phyloP scores from a whole-genome alignment of 2,113 vertebrate genomes.

The Pelodiscus sinensis region DNA sequence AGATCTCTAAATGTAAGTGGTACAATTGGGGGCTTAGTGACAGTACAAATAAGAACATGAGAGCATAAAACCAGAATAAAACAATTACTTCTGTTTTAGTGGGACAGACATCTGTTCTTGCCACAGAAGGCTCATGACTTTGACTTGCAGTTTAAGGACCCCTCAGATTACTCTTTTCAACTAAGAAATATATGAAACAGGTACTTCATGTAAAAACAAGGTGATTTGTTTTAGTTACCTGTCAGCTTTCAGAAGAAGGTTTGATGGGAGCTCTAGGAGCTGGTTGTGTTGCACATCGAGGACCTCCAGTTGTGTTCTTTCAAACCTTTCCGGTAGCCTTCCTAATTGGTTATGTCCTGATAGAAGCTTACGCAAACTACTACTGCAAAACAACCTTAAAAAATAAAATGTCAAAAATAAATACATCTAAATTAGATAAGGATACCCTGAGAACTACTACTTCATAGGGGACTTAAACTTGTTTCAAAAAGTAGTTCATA shows the following conservation, averaged over 20 bases:
- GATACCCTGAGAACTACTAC: neutral
- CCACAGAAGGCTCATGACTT: slow-evolving; percentile 28
- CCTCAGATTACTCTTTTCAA: slow-evolving; percentile 31
- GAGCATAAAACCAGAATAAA: slow-evolving; percentile 50
- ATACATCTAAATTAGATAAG: neutral
- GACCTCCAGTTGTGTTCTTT: slow-evolving; percentile 90
- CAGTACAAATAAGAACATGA: slow-evolving; percentile 54
- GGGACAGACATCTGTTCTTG: slow-evolving; percentile 47
- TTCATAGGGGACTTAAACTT: neutral
- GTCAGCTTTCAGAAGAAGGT: slow-evolving; percentile 92
- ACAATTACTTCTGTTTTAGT: slow-evolving; percentile 19
- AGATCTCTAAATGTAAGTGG: slow-evolving; percentile 62
- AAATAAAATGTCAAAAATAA: slow-evolving; percentile 37
- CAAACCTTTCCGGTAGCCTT: slow-evolving; percentile 90
- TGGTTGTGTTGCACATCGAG: slow-evolving; percentile 96
- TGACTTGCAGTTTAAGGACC: slow-evolving; percentile 9
- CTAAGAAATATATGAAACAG: neutral
- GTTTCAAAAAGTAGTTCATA: slow-evolving; percentile 38
- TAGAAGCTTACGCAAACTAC: slow-evolving; percentile 93
- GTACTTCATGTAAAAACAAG: fast-evolving
- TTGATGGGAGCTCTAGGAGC: slow-evolving; percentile 90
- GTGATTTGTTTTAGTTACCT: slow-evolving; percentile 79
- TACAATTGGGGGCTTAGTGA: neutral
- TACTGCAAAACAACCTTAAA: slow-evolving; percentile 89
- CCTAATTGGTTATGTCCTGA: slow-evolving; percentile 90